Conservation (phyloP, 2,797 vertebrate species). For the Micropoecilia bifurca region DNA sequence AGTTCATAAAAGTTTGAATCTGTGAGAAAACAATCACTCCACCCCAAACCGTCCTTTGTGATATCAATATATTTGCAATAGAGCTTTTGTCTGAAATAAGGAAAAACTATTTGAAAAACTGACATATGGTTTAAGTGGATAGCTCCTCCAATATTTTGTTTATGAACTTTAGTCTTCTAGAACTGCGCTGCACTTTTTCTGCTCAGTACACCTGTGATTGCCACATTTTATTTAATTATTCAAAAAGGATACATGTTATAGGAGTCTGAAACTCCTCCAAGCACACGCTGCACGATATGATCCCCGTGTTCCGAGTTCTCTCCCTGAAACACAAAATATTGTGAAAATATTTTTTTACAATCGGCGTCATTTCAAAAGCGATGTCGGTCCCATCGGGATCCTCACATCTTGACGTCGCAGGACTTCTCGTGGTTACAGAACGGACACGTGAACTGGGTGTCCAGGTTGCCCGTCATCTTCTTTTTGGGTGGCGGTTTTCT, state of each 20-base stretch:
- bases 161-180: neutral
- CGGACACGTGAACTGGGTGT: slow-evolving; percentile 93
- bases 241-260: slow-evolving; percentile 94
- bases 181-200: neutral
- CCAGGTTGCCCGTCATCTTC: slow-evolving; percentile 91
- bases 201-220: neutral
- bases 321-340: slow-evolving; percentile 81
- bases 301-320: slow-evolving; percentile 90
- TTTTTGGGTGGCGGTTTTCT: slow-evolving; percentile 93
- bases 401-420: slow-evolving; percentile 95
- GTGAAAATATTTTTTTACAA: neutral
- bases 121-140: neutral
- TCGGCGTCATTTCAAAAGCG: neutral
- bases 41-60: neutral
- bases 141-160: neutral
- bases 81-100: neutral
- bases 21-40: neutral
- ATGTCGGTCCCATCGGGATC: neutral
- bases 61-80: neutral
- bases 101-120: neutral
- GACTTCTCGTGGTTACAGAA: slow-evolving; percentile 98
- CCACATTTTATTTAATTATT: neutral
- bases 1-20: neutral
- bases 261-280: slow-evolving; percentile 97
- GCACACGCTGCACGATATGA: slow-evolving; percentile 95